These are phyloP conservation scores for Cuniculus paca DNA, from an alignment of 2,797 vertebrate species.

Conservation along the genomic window DNA sequence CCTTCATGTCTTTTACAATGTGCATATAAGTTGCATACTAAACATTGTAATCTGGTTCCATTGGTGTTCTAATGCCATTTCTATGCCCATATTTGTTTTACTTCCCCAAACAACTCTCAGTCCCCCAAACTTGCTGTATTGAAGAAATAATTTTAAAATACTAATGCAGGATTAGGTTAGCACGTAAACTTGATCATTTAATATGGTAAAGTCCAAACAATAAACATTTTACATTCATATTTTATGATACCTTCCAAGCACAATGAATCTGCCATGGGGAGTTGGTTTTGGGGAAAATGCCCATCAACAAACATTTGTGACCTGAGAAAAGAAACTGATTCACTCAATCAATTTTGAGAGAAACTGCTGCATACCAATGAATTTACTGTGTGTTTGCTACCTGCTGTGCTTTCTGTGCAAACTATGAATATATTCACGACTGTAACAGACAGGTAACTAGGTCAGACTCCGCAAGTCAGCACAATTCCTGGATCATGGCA, in stretches of 20 bases:
- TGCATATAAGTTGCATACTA: not conserved
- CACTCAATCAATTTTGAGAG: not conserved
- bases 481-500: not conserved
- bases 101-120: slow-evolving; percentile 6
- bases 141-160: slow-evolving; percentile 39
- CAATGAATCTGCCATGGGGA: not conserved
- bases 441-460: not conserved
- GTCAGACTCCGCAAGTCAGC: not conserved
- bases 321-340: slow-evolving; percentile 1
- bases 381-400: not conserved
- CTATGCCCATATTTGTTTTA: not conserved
- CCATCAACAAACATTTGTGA: not conserved
- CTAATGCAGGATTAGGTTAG: not conserved
- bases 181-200: slow-evolving; percentile 27
- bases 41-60: not conserved
- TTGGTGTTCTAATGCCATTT: not conserved
- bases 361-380: not conserved
- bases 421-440: not conserved
- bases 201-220: not conserved
- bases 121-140: not conserved
- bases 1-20: not conserved
- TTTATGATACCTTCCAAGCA: not conserved
- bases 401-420: not conserved
- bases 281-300: not conserved
- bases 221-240: not conserved